Conservation (phyloP, 2,113 vertebrate genomes). For the Cryptoleucopteryx plumbea region DNA sequence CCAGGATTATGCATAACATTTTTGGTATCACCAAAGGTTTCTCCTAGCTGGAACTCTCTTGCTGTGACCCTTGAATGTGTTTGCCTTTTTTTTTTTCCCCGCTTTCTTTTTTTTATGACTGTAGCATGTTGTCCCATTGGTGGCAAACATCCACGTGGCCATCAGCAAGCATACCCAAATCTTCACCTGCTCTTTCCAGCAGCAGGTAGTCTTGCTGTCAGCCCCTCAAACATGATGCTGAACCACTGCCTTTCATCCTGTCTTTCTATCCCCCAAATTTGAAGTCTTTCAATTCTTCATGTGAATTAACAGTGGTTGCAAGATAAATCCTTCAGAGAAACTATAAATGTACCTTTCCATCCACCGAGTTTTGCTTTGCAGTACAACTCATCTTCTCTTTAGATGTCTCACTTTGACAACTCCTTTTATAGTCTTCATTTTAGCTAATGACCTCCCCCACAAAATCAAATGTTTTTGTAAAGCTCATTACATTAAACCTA, state of each 20-base stretch:
- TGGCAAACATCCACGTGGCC: fast-evolving
- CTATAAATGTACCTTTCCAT: neutral
- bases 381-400: constrained; percentile 28
- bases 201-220: neutral
- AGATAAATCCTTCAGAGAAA: neutral
- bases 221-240: neutral
- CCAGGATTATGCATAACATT: neutral
- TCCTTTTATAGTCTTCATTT: constrained; percentile 8
- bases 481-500: constrained; percentile 1
- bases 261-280: neutral
- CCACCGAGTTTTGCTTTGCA: neutral
- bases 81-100: neutral
- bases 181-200: neutral
- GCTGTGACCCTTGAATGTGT: neutral
- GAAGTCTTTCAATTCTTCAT: neutral
- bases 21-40: neutral
- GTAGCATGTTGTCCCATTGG: neutral
- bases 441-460: constrained; percentile 28
- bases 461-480: constrained; percentile 9
- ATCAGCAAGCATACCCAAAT: neutral
- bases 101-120: neutral
- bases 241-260: neutral
- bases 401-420: constrained; percentile 54
- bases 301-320: neutral
- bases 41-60: neutral